Evolutionary conservation across 2,888 invertebrate species (phyloP).

Genomic region (Thereva nobilitata): DNA sequence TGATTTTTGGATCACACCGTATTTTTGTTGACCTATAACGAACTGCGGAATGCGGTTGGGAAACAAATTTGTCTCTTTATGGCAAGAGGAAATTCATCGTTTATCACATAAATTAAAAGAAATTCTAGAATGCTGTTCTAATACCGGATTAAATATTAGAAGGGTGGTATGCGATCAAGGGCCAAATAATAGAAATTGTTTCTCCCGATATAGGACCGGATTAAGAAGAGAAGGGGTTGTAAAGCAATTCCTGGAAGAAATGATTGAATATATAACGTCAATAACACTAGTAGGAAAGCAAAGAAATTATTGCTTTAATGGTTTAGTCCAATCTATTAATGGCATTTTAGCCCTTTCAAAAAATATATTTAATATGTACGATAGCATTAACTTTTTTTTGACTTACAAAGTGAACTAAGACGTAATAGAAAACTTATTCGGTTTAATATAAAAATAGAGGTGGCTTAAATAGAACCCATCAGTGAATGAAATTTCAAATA

Average conservation of each 20-base stretch:
- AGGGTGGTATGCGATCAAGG: too few species aligned
- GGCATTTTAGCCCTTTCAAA: constrained; percentile 16
- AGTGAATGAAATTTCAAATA: background rate
- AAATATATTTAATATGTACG: too few species aligned
- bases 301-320: constrained; percentile 19
- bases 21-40: too few species aligned
- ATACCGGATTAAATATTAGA: too few species aligned
- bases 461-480: background rate
- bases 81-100: background rate
- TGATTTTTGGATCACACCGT: too few species aligned
- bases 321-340: constrained; percentile 21
- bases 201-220: background rate
- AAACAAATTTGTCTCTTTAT: constrained; percentile 12
- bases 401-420: too few species aligned
- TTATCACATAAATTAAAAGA: too few species aligned
- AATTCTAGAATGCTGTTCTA: too few species aligned
- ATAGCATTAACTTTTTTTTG: too few species aligned
- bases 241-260: constrained; percentile 9
- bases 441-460: constrained; percentile 14
- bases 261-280: background rate
- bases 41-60: background rate
- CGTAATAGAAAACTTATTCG: constrained; percentile 33
- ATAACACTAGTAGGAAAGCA: background rate
- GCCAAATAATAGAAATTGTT: background rate
- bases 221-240: constrained; percentile 3